Evolutionary conservation across 1,140 invertebrate species (phyloP), one percentile per base, ranked within the genome.

Genomic region (Sinella curviseta): DNA sequence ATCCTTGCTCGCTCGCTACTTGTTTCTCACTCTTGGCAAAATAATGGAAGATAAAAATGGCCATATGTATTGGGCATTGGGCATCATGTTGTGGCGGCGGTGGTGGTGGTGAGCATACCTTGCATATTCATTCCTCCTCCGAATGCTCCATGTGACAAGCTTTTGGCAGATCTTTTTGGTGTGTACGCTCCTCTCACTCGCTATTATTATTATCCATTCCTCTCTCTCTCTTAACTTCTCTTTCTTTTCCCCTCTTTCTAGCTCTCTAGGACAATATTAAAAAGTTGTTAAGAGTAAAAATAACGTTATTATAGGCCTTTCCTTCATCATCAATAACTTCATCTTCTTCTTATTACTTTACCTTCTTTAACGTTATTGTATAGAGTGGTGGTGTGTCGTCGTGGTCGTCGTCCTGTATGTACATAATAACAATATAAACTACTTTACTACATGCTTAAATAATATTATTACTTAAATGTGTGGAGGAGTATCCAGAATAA

Each of bases 111-210:
- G n/a, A n/a, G n/a, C n/a, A n/a, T n/a, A n/a, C 39, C 20, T 48
- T 8, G 39, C 39, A 48, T n/a, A n/a, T n/a, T n/a, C 39, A 48
- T 48, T 12, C 20, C 39, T 48, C 20, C 24, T 60, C 8, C 14
- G 24, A 16, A 26, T 17, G 24, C 12, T 60, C 57, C 57, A 60
- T 60, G 57, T 60, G 57, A 60, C 57, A 60, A 26, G 57, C 14
- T 60, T 60, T 60, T 60, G 57, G 14, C 57, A 60, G 57, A 4
- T 60, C 57, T 60, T 60, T 60, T 60, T n/a, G 12, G 57, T 60
- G 57, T 60, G 3, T 60, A 48, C n/a, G n/a, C n/a, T 48, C 39
- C 39, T 48, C 39, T 48, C 39, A 48, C 39, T 16, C 57, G 24
- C 57, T 14, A 60, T n/a, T 4, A 60, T n/a, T 4, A 60, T 60